Evolutionary conservation across 2,888 invertebrate genomes (phyloP).

Genomic region (Drymonia ruficornis): DNA sequence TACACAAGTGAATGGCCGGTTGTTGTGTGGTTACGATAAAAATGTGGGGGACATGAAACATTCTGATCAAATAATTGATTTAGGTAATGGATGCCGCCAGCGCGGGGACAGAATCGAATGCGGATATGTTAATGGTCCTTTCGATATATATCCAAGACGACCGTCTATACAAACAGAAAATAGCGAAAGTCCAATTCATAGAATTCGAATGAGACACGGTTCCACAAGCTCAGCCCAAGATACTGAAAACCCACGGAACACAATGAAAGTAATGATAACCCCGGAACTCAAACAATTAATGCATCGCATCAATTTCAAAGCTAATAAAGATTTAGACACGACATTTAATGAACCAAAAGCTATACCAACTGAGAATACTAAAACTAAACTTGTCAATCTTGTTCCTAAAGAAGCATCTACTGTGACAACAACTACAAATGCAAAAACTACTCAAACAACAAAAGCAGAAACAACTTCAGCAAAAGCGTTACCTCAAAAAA

Average conservation of each 20-base stretch:
- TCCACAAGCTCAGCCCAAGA: not conserved
- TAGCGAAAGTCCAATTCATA: not conserved
- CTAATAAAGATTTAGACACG: not conserved
- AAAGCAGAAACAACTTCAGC: not conserved
- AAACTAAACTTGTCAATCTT: not conserved
- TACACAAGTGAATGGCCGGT: slow-evolving; percentile 51
- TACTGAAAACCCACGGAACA: not conserved
- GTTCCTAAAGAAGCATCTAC: not conserved
- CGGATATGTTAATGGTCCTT: slow-evolving; percentile 53
- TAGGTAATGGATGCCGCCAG: slow-evolving; percentile 57
- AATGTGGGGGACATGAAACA: slow-evolving; percentile 47
- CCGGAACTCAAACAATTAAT: not conserved
- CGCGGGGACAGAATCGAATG: slow-evolving; percentile 70
- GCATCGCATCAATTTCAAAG: not conserved
- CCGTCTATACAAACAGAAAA: slow-evolving; percentile 22
- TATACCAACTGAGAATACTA: not conserved
- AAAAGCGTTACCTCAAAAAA: not conserved
- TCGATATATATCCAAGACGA: slow-evolving; percentile 24
- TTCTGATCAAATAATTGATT: slow-evolving; percentile 35
- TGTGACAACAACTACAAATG: not conserved
- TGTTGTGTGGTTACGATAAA: slow-evolving; percentile 70
- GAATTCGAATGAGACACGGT: not conserved
- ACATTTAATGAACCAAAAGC: not conserved
- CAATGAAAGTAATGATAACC: not conserved
- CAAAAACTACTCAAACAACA: not conserved